A percentile compares a stretch with the other conserved stretches of the same genome.
phyloP scores from a whole-genome alignment of 2,113 vertebrate genomes.

The Hyaena hyaena region DNA sequence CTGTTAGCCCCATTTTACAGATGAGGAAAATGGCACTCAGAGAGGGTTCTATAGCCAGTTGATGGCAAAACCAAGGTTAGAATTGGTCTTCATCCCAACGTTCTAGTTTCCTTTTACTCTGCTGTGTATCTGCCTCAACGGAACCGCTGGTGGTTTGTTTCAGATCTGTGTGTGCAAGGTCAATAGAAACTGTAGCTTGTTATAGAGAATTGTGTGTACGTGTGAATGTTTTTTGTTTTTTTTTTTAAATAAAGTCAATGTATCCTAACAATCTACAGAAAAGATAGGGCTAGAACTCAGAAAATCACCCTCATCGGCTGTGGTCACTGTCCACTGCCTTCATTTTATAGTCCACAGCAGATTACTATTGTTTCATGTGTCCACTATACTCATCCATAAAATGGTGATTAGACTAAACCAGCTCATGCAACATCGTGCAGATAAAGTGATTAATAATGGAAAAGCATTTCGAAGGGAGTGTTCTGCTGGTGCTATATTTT shows the following conservation, averaged over 20 bases:
- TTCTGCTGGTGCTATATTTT: conserved; percentile 29
- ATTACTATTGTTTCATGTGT: neutral
- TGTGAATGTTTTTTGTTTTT: neutral
- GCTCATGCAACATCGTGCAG: neutral
- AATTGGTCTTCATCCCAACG: neutral
- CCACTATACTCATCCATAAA: neutral
- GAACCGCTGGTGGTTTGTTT: neutral
- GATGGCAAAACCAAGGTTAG: conserved; percentile 4
- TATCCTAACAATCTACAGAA: neutral
- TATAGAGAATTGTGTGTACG: neutral
- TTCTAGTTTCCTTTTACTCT: neutral
- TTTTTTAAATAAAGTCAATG: neutral
- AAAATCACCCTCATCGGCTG: neutral
- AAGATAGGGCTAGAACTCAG: neutral
- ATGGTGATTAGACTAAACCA: neutral
- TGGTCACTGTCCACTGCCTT: neutral
- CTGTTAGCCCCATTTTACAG: neutral
- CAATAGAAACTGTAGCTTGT: neutral
- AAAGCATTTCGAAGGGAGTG: conserved; percentile 26
- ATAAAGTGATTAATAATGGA: conserved; percentile 39
- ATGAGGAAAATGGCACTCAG: neutral
- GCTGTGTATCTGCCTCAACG: neutral
- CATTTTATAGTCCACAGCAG: neutral
- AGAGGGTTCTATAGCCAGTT: neutral
- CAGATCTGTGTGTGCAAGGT: neutral